These are phyloP conservation scores for Torymus texanus DNA, from an alignment of 2,888 invertebrate genomes.

Conservation along the genomic window DNA sequence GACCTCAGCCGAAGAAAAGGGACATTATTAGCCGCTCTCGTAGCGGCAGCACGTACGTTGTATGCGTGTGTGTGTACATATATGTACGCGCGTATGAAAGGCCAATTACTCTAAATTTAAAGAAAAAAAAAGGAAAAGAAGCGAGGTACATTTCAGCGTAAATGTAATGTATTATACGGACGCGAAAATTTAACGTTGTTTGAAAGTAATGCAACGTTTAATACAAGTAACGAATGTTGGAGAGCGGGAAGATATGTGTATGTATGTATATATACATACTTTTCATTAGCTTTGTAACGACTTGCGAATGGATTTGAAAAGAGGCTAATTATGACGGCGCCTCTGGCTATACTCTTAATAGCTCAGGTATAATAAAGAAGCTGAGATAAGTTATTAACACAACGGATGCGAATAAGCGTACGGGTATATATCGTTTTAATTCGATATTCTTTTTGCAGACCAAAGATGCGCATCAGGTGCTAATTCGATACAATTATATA, in stretches of 20 bases:
- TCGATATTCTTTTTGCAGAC: slow-evolving; percentile 8
- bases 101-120: too few species aligned
- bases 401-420: neutral
- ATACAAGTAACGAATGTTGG: too few species aligned
- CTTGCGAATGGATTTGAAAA: slow-evolving; percentile 22
- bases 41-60: neutral
- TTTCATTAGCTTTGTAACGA: slow-evolving; percentile 17
- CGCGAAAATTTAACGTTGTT: too few species aligned
- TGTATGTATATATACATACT: too few species aligned
- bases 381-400: neutral
- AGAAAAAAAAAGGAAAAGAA: too few species aligned
- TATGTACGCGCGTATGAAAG: neutral
- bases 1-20: slow-evolving; percentile 11
- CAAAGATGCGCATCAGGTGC: too few species aligned
- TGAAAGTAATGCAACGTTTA: too few species aligned
- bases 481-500: too few species aligned
- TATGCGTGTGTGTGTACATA: too few species aligned
- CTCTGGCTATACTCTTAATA: neutral
- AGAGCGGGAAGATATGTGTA: too few species aligned
- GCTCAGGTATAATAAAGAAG: neutral
- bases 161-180: too few species aligned
- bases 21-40: slow-evolving; percentile 34
- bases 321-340: slow-evolving; percentile 27
- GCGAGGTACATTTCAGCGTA: too few species aligned
- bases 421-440: slow-evolving; percentile 13